Conservation (phyloP, 1,140 invertebrate genomes). For the Drosophila busckii region DNA sequence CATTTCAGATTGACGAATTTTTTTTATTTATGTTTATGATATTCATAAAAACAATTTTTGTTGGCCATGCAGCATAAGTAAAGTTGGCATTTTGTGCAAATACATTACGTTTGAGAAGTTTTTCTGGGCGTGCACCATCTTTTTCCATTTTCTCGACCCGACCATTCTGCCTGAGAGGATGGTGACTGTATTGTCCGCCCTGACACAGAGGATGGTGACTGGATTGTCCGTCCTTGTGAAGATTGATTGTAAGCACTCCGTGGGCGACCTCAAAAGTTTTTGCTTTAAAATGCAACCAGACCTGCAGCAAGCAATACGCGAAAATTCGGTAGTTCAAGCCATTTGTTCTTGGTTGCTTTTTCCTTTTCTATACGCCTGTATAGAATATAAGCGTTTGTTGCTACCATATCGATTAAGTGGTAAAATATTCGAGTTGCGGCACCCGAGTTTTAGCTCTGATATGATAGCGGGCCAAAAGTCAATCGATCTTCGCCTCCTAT, state of each 20-base stretch:
- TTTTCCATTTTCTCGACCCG: too few relatives aligned
- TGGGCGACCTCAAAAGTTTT: background rate
- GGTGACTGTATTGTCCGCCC: background rate
- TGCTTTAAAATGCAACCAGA: background rate
- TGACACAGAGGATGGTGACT: constrained; percentile 4
- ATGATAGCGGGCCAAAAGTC: constrained; percentile 77
- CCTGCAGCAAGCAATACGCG: background rate
- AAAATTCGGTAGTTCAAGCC: background rate
- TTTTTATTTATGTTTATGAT: too few relatives aligned
- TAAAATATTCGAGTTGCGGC: constrained; percentile 79
- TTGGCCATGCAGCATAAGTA: too few relatives aligned
- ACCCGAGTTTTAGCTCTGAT: constrained; percentile 76
- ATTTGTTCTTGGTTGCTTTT: background rate
- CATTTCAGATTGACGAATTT: background rate
- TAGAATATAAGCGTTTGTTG: constrained; percentile 22
- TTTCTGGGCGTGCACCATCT: too few relatives aligned
- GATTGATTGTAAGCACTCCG: too few relatives aligned
- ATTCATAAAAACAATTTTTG: too few relatives aligned
- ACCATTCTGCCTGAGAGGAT: too few relatives aligned
- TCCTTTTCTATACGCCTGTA: constrained; percentile 8
- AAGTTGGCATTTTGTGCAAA: too few relatives aligned
- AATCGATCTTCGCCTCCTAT: too few relatives aligned
- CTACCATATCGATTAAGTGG: constrained; percentile 75
- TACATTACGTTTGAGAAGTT: too few relatives aligned
- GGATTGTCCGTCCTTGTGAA: constrained; percentile 1